Evolutionary conservation across 2,797 vertebrate genomes (phyloP).

Genomic region (Coracias cyanogaster): DNA sequence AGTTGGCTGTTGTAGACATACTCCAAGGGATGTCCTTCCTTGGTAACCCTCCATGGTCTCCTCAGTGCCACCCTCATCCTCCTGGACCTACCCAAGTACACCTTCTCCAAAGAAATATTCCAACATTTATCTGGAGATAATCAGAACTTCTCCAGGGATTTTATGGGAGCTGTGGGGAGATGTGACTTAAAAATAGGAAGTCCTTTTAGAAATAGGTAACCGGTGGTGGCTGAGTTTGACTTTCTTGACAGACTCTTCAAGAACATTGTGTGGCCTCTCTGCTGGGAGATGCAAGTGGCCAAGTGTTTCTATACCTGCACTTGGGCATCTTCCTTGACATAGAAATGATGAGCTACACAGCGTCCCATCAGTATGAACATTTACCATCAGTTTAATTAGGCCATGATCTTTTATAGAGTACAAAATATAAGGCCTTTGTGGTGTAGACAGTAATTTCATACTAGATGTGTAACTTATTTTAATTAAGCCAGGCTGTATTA

Average conservation of each 20-base stretch:
- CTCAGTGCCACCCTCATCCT: background rate
- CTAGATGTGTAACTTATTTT: background rate
- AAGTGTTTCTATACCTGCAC: background rate
- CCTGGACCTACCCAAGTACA: background rate
- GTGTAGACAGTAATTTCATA: background rate
- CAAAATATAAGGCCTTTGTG: background rate
- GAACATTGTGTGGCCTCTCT: background rate
- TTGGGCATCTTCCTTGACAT: fast-evolving
- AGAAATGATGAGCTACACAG: background rate
- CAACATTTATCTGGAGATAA: background rate
- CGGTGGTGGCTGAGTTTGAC: too few relatives aligned
- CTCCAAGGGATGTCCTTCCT: background rate
- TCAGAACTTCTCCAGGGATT: background rate
- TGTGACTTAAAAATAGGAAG: background rate
- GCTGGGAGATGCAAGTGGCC: background rate
- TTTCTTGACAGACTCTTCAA: background rate
- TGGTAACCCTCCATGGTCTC: background rate
- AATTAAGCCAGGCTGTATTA: background rate
- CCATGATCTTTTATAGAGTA: too few relatives aligned
- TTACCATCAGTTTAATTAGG: background rate
- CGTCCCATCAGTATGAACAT: background rate
- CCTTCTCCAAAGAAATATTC: background rate
- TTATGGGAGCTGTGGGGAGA: background rate
- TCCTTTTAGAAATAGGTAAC: background rate
- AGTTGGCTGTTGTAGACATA: background rate